Evolutionary conservation across 2,888 invertebrate species (phyloP), one percentile per base, ranked within the genome.

Genomic region (Calameuta filiformis): DNA sequence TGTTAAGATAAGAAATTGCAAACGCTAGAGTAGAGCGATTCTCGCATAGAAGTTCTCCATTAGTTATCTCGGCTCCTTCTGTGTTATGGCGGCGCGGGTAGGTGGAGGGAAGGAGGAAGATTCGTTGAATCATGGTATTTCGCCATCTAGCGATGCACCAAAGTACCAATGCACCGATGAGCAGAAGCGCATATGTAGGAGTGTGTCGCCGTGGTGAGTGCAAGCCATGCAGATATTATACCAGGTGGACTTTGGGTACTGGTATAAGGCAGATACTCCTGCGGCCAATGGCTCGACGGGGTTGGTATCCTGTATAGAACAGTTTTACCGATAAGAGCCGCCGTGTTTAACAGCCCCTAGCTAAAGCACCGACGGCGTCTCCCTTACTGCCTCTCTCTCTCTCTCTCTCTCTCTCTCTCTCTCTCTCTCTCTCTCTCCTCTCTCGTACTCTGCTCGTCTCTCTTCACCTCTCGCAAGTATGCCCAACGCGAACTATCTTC

Each of bases 251-350:
- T 34, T 31, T 34, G 71, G 71, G 71, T 71, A 71, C 56, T 56
- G 56, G 56, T 71, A 71, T 31, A 71, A 81, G 81, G 82, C 84
- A 88, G 85, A 88, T 85, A 85, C 87, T 85, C 86, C 78, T 80
- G 80, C 81, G 81, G 83, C 87, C 87, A 89, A 87, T 88, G 85
- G 87, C 84, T 85, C 83, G 80, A 85, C 87, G 85, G 83, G 74
- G 56, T 56, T 56, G 56, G 85, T 85, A 83, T 85, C 85, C 87
- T 86, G 87, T 88, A 88, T 86, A 87, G 88, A 88, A 87, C 88
- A 90, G 89, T 90, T 89, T 90, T 90, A 88, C 89, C 90, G 90
- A 90, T 90, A 90, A 90, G 90, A 90, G 89, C 85, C 82, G 81
- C 82, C 88, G 87, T 89, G 90, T 89, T 89, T 89, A 90, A 90